Base-by-base conservation (phyloP, 1,140 invertebrate genomes). In the Hypsibius dujardini region DNA sequence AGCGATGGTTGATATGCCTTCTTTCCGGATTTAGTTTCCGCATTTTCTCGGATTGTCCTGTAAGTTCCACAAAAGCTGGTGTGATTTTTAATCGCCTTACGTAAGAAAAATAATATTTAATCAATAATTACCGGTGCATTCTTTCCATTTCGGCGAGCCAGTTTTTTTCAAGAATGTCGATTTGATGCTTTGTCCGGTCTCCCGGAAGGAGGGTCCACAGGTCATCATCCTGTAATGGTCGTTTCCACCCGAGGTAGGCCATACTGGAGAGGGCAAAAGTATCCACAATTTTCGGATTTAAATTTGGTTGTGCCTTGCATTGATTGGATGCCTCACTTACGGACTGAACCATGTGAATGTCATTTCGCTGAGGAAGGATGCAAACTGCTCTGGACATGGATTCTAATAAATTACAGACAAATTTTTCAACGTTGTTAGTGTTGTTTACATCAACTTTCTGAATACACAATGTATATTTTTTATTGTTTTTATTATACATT, bases 151-250 rank as follows among this genome's bases (percentile, higher is more conserved):
- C 50, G 7, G 50, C 50, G n/a, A n/a, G 7, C 50, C 50, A 56
- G 50, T 56, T 12, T n/a, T 12, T 56, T 12, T 56, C 50, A 56
- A 56, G n/a, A n/a, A 7, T 7, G 7, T n/a, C n/a, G n/a, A n/a
- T n/a, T 12, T 56, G 50, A n/a, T 12, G 7, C 7, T 7, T n/a
- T n/a, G 50, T 56, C 7, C 7, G 7, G 69, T 74, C 73, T 59
- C 73, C 73, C 3, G 7, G 1, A 12, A 47, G 59, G 14, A 74
- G 46, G 2, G 70, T 56, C 69, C 69, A 74, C 46, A 74, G 46
- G 70, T 74, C 73, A 42, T 71, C 42, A 47, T 56, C 70, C 2
- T 28, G 47, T 40, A 74, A n/a, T 1, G 59, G 40, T 28, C 70
- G 47, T 14, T 47, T 40, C 62, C 62, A 74, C 12, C 73, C 73